Evolutionary conservation across 1,140 invertebrate species (phyloP).

Genomic region (Eriocheir sinensis): DNA sequence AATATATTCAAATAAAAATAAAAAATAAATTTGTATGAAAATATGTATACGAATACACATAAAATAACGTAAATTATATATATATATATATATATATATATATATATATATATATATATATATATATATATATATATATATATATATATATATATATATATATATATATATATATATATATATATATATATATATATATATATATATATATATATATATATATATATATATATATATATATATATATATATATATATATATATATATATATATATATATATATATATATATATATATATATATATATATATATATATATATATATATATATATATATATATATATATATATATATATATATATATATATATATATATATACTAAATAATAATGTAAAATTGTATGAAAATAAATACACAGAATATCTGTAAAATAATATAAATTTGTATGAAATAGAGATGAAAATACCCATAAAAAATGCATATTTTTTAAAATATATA

Average conservation of each 20-base stretch:
- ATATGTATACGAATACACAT: not conserved
- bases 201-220: slow-evolving; percentile 39
- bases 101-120: slow-evolving; percentile 28
- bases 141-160: slow-evolving; percentile 28
- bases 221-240: slow-evolving; percentile 34
- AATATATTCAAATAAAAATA: not conserved
- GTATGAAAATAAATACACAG: too few relatives aligned
- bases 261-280: slow-evolving; percentile 19
- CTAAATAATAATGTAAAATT: too few relatives aligned
- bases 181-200: slow-evolving; percentile 7
- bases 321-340: slow-evolving; percentile 7
- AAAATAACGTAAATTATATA: not conserved
- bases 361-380: slow-evolving; percentile 19
- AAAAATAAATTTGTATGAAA: not conserved
- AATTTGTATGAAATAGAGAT: too few relatives aligned
- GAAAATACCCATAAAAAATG: too few relatives aligned
- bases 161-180: slow-evolving; percentile 26
- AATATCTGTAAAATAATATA: too few relatives aligned
- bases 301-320: slow-evolving; percentile 36
- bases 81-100: slow-evolving; percentile 28
- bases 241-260: slow-evolving; percentile 28
- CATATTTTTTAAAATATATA: too few relatives aligned
- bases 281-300: slow-evolving; percentile 48
- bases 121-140: slow-evolving; percentile 28
- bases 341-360: slow-evolving; percentile 28